A percentile compares a stretch with the other conserved stretches of the same genome.
Conservation (phyloP, 2,888 invertebrate species). For the Lepidochitona cinerea region DNA sequence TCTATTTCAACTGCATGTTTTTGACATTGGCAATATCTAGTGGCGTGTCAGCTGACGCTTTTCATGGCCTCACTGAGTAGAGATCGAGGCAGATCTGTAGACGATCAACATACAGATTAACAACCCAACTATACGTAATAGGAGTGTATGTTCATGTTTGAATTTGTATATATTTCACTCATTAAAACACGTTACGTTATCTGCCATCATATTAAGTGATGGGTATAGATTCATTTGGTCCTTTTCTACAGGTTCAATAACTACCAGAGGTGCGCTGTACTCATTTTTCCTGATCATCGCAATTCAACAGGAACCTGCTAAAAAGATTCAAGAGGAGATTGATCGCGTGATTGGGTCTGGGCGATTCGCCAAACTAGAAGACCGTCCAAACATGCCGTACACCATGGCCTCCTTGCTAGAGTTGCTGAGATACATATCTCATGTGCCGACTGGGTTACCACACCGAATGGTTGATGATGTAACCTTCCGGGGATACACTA, state of each 20-base stretch:
- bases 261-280: neutral
- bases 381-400: neutral
- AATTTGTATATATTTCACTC: too few relatives aligned
- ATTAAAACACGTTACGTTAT: too few relatives aligned
- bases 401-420: neutral
- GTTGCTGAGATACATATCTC: conserved; percentile 36
- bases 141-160: too few relatives aligned
- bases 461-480: conserved; percentile 49
- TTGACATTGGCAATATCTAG: too few relatives aligned
- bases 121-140: too few relatives aligned
- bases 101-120: too few relatives aligned
- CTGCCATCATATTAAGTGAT: too few relatives aligned
- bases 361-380: neutral
- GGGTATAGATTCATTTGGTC: too few relatives aligned
- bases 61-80: too few relatives aligned
- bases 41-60: too few relatives aligned
- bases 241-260: neutral
- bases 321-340: neutral
- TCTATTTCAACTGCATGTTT: too few relatives aligned
- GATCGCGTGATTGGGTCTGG: neutral
- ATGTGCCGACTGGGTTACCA: conserved; percentile 54
- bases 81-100: too few relatives aligned
- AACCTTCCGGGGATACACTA: conserved; percentile 31
- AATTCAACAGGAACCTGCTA: neutral
- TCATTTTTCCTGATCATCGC: neutral